Percentiles rank a stretch among this genome's conserved stretches.
Evolutionary conservation across 2,797 vertebrate genomes (phyloP).

Genomic region (Platalea minor): DNA sequence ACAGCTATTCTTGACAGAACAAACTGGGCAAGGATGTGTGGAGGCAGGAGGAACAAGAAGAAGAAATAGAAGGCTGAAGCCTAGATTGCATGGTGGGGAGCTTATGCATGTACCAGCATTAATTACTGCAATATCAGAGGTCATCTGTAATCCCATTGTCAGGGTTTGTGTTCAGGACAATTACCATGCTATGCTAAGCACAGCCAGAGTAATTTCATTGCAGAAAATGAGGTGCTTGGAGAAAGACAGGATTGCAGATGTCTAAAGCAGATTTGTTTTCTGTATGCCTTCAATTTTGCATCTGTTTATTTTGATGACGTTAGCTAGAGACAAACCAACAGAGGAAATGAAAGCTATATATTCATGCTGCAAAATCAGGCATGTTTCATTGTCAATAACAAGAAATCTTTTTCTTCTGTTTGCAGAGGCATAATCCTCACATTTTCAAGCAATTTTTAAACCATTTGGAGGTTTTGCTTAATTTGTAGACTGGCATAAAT

Average conservation of each 20-base stretch:
- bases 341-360: conserved; percentile 4
- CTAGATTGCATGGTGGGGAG: background rate
- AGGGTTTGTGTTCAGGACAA: background rate
- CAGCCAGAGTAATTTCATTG: conserved; percentile 4
- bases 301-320: conserved; percentile 60
- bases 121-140: conserved; percentile 3
- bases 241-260: conserved; percentile 34
- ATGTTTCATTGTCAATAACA: background rate
- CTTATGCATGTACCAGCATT: background rate
- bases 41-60: background rate
- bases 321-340: conserved; percentile 36
- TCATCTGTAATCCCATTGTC: conserved; percentile 2
- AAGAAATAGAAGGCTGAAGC: background rate
- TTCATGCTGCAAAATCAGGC: background rate
- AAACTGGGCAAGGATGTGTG: background rate
- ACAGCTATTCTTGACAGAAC: background rate
- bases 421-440: conserved; percentile 35
- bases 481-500: conserved; percentile 14
- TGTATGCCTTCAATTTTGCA: conserved; percentile 56
- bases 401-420: background rate
- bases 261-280: conserved; percentile 67
- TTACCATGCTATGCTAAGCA: conserved; percentile 13
- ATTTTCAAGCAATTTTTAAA: conserved; percentile 32
- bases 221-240: conserved; percentile 20
- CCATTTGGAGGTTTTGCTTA: background rate